These are phyloP conservation scores for Characodon lateralis DNA, from an alignment of 2,797 vertebrate species.

Conservation along the genomic window DNA sequence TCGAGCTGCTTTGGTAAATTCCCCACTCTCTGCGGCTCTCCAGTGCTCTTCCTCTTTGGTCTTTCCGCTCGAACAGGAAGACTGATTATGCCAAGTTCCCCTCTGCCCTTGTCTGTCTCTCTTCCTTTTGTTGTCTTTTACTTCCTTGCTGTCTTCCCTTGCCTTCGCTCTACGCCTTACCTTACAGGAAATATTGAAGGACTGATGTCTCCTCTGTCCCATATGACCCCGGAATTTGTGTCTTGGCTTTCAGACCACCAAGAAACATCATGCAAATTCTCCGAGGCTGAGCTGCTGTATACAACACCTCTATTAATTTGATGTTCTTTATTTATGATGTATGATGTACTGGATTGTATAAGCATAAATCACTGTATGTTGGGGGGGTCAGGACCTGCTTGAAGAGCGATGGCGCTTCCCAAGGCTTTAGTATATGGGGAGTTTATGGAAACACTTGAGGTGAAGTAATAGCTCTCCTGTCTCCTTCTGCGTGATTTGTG, in stretches of 20 bases:
- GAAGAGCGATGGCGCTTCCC: slow-evolving; percentile 66
- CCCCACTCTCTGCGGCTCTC: slow-evolving; percentile 71
- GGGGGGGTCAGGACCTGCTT: slow-evolving; percentile 58
- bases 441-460: slow-evolving; percentile 78
- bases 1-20: slow-evolving; percentile 94
- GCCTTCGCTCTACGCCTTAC: slow-evolving; percentile 20
- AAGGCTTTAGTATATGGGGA: slow-evolving; percentile 71
- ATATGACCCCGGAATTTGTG: slow-evolving; percentile 19
- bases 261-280: slow-evolving; percentile 36
- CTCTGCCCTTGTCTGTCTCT: slow-evolving; percentile 32
- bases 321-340: slow-evolving; percentile 66
- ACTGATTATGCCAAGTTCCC: slow-evolving; percentile 50
- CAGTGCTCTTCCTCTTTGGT: slow-evolving; percentile 79
- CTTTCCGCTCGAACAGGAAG: slow-evolving; percentile 76
- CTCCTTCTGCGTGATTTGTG: slow-evolving; percentile 74
- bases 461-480: slow-evolving; percentile 75
- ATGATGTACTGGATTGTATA: slow-evolving; percentile 57
- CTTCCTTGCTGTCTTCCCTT: slow-evolving; percentile 35
- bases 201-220: slow-evolving; percentile 12
- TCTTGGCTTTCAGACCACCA: slow-evolving; percentile 12
- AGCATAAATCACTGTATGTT: slow-evolving; percentile 65
- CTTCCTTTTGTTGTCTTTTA: slow-evolving; percentile 31
- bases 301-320: slow-evolving; percentile 57
- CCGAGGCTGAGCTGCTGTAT: slow-evolving; percentile 24
- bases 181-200: slow-evolving; percentile 13